These are phyloP conservation scores for Mormyrus iriodes DNA, from an alignment of 2,113 vertebrate genomes.

Conservation along the genomic window DNA sequence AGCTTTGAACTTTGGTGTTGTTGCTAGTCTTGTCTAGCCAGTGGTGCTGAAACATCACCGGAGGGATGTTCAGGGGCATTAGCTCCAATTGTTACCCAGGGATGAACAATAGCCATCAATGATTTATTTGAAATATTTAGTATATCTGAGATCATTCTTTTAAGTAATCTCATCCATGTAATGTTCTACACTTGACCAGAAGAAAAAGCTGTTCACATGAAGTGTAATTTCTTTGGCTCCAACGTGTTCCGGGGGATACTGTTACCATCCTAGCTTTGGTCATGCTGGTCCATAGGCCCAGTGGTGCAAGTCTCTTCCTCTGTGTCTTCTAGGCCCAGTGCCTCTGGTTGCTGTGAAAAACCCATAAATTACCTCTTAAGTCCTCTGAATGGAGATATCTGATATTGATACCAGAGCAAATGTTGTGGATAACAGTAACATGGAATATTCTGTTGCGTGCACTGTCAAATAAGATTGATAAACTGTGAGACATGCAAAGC, in stretches of 20 bases:
- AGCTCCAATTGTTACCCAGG: neutral
- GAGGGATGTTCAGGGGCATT: neutral
- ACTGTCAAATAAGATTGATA: neutral
- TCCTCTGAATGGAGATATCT: neutral
- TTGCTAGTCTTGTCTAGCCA: neutral
- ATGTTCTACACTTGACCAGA: neutral
- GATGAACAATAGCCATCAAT: neutral
- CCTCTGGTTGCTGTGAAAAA: conserved; percentile 44
- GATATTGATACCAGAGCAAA: neutral
- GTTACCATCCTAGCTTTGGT: conserved; percentile 29
- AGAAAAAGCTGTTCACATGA: conserved; percentile 26
- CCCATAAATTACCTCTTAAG: neutral
- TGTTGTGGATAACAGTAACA: neutral
- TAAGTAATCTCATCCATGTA: neutral
- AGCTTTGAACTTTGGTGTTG: neutral
- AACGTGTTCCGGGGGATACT: conserved; percentile 23
- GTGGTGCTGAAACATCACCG: neutral
- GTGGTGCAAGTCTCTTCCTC: conserved; percentile 34
- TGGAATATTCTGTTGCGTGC: neutral
- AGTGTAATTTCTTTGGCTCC: conserved; percentile 26
- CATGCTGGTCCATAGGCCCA: conserved; percentile 26
- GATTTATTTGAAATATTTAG: neutral
- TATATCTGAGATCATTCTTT: neutral
- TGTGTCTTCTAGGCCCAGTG: neutral
- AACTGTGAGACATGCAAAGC: neutral